Conservation (phyloP, 2,888 invertebrate genomes). For the Erebia ligea region DNA sequence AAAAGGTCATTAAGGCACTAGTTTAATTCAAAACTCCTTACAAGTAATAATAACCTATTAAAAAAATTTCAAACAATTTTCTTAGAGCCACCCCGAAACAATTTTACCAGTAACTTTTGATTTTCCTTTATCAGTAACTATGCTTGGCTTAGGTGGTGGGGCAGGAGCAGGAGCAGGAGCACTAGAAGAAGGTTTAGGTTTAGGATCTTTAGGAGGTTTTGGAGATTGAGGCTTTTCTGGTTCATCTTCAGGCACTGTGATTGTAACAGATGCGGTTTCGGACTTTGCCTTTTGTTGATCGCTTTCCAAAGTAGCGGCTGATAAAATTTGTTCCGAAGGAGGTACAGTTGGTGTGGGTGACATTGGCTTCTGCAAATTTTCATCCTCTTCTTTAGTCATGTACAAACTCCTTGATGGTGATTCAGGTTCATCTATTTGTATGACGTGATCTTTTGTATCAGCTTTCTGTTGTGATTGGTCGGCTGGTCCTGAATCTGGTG, state of each 20-base stretch:
- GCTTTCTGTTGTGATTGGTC: constrained; percentile 55
- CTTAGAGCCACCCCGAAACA: constrained; percentile 88
- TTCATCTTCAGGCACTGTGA: constrained; percentile 38
- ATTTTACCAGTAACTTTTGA: constrained; percentile 89
- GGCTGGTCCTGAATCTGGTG: constrained; percentile 43
- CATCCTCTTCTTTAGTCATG: constrained; percentile 67
- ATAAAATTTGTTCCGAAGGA: constrained; percentile 66
- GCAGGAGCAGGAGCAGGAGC: constrained; percentile 58
- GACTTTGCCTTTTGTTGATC: constrained; percentile 50
- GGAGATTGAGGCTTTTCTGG: constrained; percentile 49
- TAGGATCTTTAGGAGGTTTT: constrained; percentile 45
- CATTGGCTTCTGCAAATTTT: constrained; percentile 63
- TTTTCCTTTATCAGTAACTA: constrained; percentile 84
- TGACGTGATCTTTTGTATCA: constrained; percentile 60
- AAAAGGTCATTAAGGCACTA: constrained; percentile 24
- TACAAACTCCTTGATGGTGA: constrained; percentile 60
- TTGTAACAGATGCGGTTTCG: constrained; percentile 39
- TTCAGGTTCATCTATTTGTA: constrained; percentile 68
- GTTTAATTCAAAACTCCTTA: constrained; percentile 1
- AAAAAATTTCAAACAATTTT: neutral
- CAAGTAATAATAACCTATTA: neutral
- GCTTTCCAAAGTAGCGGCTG: constrained; percentile 64
- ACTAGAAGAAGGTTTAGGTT: constrained; percentile 61
- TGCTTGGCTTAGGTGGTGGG: constrained; percentile 55
- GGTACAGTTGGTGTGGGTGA: constrained; percentile 63